Evolutionary conservation across 2,888 invertebrate species (phyloP), one percentile per base, ranked within the genome.

Genomic region (Hirtodrosophila confusa): DNA sequence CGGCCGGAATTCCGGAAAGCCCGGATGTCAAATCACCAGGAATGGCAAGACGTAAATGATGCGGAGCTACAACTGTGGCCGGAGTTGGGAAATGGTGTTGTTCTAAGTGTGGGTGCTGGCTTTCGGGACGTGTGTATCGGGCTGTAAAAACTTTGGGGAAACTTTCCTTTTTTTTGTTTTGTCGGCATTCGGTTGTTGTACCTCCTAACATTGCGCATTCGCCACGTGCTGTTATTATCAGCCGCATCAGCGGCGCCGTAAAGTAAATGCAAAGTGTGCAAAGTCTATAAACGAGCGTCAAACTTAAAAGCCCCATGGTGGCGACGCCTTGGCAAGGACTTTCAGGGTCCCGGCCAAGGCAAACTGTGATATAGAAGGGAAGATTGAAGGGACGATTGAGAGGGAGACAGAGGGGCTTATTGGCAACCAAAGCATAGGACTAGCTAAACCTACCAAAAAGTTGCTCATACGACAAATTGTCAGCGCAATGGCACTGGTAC

Each of bases 211-310:
- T 69, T 82, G 77, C 80, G 80, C 72, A 77, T 80, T 78, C 86
- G 73, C 75, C 73, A 67, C 72, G 70, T 82, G 75, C 82, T 78
- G 82, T 62, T 82, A 86, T 86, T 86, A 80, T 84, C 86, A 79
- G 80, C 69, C 70, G 80, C 77, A 75, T 85, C 79, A 80, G 83
- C 85, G 85, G 71, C 69, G 75, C 79, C 80, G 71, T 78, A 83
- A 84, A 85, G 83, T 83, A 82, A 83, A 85, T 86, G 84, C 84
- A 80, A 82, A 86, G 82, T 84, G 82, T 78, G 82, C 78, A 82
- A 84, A 84, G 85, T 85, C 86, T 84, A 84, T 84, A 84, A 85
- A 82, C 84, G 80, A 76, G 80, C 84, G 82, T 78, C 80, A 86
- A 84, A 86, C 85, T 86, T 86, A 82, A 85, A 86, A 82, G 84